Evolutionary conservation across 2,797 vertebrate genomes (phyloP).

Genomic region (Paramormyrops hopkinsi): DNA sequence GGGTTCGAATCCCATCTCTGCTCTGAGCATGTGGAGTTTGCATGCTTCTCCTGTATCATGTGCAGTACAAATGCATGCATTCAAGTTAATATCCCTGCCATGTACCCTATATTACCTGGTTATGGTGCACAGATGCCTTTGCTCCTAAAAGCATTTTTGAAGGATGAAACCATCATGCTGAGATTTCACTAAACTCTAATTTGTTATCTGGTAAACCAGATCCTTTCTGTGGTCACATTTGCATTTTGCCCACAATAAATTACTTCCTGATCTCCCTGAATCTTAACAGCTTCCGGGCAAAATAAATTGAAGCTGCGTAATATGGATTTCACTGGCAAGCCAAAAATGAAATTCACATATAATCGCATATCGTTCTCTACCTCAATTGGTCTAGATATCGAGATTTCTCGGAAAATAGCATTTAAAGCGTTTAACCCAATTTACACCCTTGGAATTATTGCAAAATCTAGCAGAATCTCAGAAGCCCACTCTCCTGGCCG

Average conservation of each 20-base stretch:
- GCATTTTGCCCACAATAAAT: conserved; percentile 18
- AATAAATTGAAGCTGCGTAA: conserved; percentile 9
- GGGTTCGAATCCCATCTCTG: not conserved
- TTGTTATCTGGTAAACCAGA: not conserved
- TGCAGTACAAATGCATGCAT: not conserved
- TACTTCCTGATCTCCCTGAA: not conserved
- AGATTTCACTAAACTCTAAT: not conserved
- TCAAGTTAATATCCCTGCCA: not conserved
- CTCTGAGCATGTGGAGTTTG: not conserved
- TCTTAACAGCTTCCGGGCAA: conserved; percentile 4
- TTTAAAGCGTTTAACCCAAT: not conserved
- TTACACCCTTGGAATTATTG: not conserved
- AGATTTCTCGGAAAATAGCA: not conserved
- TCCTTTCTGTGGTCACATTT: not conserved
- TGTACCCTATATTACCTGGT: not conserved
- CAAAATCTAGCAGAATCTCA: not conserved
- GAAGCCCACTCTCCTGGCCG: not conserved
- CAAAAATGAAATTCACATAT: not conserved
- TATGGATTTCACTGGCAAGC: not conserved
- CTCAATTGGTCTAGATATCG: not conserved
- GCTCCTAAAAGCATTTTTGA: not conserved
- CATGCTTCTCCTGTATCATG: not conserved
- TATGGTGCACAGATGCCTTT: not conserved
- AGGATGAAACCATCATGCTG: not conserved
- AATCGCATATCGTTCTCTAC: not conserved